Evolutionary conservation across 1,140 invertebrate species (phyloP), one percentile per base, ranked within the genome.

Genomic region (Frieseomelitta varia): DNA sequence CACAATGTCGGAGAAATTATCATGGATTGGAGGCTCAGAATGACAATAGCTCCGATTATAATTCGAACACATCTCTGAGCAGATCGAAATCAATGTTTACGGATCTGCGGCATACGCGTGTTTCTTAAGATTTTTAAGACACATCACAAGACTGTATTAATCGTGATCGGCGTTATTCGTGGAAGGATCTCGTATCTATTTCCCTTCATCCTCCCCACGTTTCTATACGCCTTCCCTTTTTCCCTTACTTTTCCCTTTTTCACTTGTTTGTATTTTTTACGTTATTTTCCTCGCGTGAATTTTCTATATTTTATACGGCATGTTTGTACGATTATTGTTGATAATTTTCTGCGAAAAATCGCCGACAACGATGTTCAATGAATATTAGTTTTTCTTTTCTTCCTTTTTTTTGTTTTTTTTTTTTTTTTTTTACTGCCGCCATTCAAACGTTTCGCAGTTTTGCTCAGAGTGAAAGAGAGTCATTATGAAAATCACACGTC

Each of bases 91-190:
- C 39, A 47, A 3, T 27, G 69, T 72, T 11, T 72, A 58, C 11
- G 63, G 58, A 53, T 81, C 58, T 39, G 39, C 69, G 80, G 71
- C 81, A n/a, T 19, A n/a, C 0, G 58, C 21, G 39, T 47, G n/a
- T 81, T 65, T 47, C 30, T 80, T 67, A 56, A 30, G n/a, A 14
- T 58, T 27, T 69, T 39, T 24, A 73, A 74, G 74, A 61, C 90
- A 89, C 90, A 89, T 92, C 88, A 91, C 87, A 94, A 93, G 93
- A 93, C 93, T 93, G 93, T 94, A 92, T 91, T 72, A 80, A 93
- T 93, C 87, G 91, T 86, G 90, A 93, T 92, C 91, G 90, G 88
- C 89, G 86, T 91, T 90, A 87, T 79, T 88, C 87, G 87, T 80
- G 86, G 77, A 89, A 85, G 68, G 86, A 88, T 88, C 72, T 87